A percentile compares a stretch with the other conserved stretches of the same genome.
Conservation (phyloP, 2,113 vertebrate genomes). For the Chlamydotis undulata region DNA sequence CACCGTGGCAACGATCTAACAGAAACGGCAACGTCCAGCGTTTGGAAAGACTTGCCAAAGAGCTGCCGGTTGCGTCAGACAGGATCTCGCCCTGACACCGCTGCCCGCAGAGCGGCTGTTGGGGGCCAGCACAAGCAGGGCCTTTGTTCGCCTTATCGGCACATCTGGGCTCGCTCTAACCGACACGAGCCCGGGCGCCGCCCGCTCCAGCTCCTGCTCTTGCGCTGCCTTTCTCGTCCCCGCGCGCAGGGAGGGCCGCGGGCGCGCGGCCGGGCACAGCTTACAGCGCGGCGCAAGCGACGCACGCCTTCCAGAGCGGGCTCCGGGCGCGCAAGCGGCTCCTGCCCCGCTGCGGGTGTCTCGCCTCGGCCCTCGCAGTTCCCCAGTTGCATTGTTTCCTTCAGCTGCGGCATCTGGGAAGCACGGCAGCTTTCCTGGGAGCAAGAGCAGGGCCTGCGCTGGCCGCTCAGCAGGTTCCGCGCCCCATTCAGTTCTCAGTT, state of each 20-base stretch:
- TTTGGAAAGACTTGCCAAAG: constrained; percentile 3
- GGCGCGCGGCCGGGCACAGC: rapidly evolving
- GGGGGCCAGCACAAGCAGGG: background rate
- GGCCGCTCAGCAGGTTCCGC: background rate
- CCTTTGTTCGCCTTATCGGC: background rate
- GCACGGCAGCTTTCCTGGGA: background rate
- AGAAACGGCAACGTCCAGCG: background rate
- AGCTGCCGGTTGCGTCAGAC: background rate
- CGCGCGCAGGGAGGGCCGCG: rapidly evolving
- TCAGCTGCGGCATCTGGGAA: background rate
- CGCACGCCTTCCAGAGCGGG: too few species aligned
- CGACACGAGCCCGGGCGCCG: background rate
- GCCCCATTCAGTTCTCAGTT: rapidly evolving
- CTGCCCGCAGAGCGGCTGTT: background rate
- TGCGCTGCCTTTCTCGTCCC: rapidly evolving
- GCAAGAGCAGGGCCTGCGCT: background rate
- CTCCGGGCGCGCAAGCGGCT: background rate
- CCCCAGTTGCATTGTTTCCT: rapidly evolving
- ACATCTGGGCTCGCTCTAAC: background rate
- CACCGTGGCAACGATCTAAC: rapidly evolving
- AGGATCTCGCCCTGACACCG: background rate
- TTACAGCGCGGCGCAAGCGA: too few species aligned
- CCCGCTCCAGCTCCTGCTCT: background rate
- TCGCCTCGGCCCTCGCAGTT: background rate
- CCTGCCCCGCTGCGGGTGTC: rapidly evolving